Percentiles rank a stretch among this genome's conserved stretches.
Evolutionary conservation across 1,140 invertebrate species (phyloP).

Genomic region (Euura saliciscinereae): DNA sequence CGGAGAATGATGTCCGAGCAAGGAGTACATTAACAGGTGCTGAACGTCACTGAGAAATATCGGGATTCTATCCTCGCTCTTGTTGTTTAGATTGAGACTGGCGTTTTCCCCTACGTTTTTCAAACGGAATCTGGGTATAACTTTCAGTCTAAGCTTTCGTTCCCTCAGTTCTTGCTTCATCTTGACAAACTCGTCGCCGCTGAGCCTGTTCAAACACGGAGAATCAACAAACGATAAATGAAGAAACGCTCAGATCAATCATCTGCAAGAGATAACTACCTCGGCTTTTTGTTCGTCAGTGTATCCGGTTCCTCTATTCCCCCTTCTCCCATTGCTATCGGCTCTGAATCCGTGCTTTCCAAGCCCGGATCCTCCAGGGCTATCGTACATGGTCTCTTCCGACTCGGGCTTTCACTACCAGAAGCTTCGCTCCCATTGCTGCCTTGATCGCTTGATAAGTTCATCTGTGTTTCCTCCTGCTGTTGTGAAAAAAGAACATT

Average conservation of each 20-base stretch:
- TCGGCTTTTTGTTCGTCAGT: slow-evolving; percentile 38
- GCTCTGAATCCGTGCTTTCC: slow-evolving; percentile 10
- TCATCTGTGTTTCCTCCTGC: neutral
- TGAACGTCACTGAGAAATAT: slow-evolving; percentile 83
- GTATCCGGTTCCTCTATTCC: slow-evolving; percentile 18
- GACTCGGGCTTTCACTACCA: slow-evolving; percentile 6
- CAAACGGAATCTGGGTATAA: slow-evolving; percentile 64
- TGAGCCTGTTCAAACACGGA: slow-evolving; percentile 35
- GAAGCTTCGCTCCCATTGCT: neutral
- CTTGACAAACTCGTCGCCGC: slow-evolving; percentile 60
- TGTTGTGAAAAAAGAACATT: neutral
- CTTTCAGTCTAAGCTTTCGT: slow-evolving; percentile 60
- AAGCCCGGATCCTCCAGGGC: slow-evolving; percentile 14
- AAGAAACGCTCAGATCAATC: neutral
- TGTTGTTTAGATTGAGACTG: slow-evolving; percentile 53
- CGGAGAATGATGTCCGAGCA: slow-evolving; percentile 73
- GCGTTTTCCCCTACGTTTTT: slow-evolving; percentile 68
- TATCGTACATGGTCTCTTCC: slow-evolving; percentile 33
- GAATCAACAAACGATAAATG: neutral
- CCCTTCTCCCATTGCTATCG: neutral
- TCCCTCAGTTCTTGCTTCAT: slow-evolving; percentile 63
- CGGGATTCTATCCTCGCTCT: slow-evolving; percentile 68
- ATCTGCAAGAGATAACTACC: slow-evolving; percentile 18
- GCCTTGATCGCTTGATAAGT: neutral
- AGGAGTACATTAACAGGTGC: slow-evolving; percentile 78